phyloP scores from a whole-genome alignment of 1,140 invertebrate genomes.

The Nasonia giraulti region DNA sequence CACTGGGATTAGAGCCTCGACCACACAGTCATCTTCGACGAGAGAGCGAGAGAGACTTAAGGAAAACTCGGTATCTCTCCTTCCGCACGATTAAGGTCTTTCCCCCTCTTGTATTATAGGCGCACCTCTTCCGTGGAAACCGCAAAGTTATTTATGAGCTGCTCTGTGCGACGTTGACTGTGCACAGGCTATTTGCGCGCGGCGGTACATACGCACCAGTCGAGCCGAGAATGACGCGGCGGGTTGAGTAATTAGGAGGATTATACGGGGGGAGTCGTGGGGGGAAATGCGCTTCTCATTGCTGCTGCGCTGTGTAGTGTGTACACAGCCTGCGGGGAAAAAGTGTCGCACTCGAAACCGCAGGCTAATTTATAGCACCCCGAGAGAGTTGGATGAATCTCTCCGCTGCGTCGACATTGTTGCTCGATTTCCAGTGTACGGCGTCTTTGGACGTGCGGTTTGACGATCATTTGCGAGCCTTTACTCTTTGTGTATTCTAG shows the following conservation, averaged over 20 bases:
- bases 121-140: conserved; percentile 10
- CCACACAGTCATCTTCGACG: neutral
- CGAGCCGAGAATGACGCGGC: neutral
- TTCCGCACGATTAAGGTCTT: neutral
- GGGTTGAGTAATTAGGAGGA: conserved; percentile 50
- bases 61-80: neutral
- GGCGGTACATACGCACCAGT: neutral
- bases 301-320: conserved; percentile 4
- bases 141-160: conserved; percentile 21
- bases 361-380: conserved; percentile 59
- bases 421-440: too few species aligned
- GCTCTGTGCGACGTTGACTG: too few species aligned
- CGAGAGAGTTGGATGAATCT: neutral
- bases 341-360: conserved; percentile 58
- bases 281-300: conserved; percentile 53
- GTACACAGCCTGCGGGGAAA: conserved; percentile 48
- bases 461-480: too few species aligned
- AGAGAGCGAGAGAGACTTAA: too few species aligned
- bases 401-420: too few species aligned
- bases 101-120: neutral
- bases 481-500: too few species aligned
- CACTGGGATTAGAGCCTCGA: conserved; percentile 13
- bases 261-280: conserved; percentile 19
- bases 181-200: too few species aligned
- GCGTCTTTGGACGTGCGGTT: too few species aligned